Percentiles rank a stretch among this genome's conserved stretches.
Conservation (phyloP, 2,888 invertebrate species). For the Pachycephus smyrnensis region DNA sequence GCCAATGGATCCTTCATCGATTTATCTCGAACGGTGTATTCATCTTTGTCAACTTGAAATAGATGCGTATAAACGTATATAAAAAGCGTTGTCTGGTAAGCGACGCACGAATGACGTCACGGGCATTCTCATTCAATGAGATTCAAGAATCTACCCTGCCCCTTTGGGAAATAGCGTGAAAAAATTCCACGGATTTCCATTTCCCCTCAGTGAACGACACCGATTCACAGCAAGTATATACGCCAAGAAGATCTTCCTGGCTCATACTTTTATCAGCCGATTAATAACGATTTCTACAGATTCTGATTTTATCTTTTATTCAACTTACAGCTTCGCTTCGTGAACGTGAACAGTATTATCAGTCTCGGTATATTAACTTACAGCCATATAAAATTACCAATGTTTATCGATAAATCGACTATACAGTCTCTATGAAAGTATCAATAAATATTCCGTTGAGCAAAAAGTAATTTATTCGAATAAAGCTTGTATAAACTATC, state of each 20-base stretch:
- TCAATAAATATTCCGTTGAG: not conserved
- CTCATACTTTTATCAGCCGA: too few species aligned
- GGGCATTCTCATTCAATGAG: not conserved
- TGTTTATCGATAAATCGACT: not conserved
- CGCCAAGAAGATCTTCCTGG: not conserved
- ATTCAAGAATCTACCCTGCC: not conserved
- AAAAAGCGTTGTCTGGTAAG: not conserved
- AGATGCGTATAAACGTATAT: not conserved
- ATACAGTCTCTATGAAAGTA: not conserved
- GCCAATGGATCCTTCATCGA: not conserved
- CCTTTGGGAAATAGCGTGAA: conserved; percentile 1
- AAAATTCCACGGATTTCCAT: not conserved
- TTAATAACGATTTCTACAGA: not conserved
- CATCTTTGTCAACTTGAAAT: not conserved
- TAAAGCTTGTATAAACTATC: not conserved
- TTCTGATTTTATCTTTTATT: not conserved
- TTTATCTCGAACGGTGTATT: not conserved
- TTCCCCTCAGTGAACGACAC: not conserved
- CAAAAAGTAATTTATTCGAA: too few species aligned
- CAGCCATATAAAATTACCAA: not conserved
- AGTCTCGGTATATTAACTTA: not conserved
- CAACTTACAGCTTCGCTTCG: not conserved
- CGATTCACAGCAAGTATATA: not conserved
- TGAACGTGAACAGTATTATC: not conserved
- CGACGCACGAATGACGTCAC: not conserved